Conservation (phyloP, 2,797 vertebrate species). For the Alauda arvensis region DNA sequence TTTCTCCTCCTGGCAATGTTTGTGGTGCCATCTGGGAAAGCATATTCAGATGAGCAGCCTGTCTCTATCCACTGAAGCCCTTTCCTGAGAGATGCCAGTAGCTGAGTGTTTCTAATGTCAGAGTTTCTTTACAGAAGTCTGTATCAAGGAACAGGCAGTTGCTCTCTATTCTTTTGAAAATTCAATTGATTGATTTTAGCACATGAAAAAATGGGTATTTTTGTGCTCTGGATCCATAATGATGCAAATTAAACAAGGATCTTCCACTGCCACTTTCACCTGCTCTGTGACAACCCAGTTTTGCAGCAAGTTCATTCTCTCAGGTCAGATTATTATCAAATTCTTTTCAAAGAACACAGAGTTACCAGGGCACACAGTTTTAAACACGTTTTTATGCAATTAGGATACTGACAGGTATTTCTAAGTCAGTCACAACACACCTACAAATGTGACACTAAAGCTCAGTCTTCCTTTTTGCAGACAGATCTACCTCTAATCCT, state of each 20-base stretch:
- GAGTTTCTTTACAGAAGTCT: background rate
- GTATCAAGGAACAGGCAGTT: background rate
- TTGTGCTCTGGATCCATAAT: background rate
- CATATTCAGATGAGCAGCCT: background rate
- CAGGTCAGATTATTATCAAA: background rate
- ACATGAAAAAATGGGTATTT: background rate
- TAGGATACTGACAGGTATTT: background rate
- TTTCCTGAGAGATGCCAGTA: background rate
- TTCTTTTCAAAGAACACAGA: background rate
- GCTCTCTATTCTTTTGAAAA: background rate
- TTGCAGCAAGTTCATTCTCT: background rate
- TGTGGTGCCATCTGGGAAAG: conserved; percentile 28
- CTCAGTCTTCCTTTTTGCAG: background rate
- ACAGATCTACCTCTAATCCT: background rate
- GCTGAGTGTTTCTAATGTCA: background rate
- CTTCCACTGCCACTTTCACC: background rate
- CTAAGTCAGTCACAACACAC: background rate
- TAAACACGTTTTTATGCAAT: background rate
- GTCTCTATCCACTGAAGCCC: background rate
- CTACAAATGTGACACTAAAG: background rate
- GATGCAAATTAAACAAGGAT: background rate
- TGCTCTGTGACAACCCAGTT: background rate
- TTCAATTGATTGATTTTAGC: background rate
- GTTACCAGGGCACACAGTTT: background rate
- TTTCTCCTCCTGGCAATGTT: background rate